Evolutionary conservation across 2,113 vertebrate genomes (phyloP).

Genomic region (Rhineura floridana): DNA sequence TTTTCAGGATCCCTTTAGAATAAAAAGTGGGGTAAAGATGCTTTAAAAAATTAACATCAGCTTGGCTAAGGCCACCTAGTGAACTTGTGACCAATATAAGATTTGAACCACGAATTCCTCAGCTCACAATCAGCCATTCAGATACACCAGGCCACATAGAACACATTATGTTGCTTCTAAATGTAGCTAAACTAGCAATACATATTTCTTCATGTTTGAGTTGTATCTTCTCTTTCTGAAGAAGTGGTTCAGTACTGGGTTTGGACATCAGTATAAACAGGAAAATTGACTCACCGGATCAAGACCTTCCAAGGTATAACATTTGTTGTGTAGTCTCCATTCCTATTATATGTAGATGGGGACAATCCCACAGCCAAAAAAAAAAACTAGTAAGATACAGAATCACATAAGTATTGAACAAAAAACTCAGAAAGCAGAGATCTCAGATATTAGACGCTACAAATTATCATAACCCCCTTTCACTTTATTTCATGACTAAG

Average conservation of each 20-base stretch:
- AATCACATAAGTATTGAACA: background rate
- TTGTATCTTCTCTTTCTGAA: background rate
- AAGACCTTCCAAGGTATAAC: conserved; percentile 3
- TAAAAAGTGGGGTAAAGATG: too few species aligned
- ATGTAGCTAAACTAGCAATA: background rate
- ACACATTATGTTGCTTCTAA: background rate
- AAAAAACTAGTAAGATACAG: background rate
- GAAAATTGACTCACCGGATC: conserved; percentile 14
- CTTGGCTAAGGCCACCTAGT: background rate
- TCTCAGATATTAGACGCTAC: background rate
- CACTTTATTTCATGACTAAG: background rate
- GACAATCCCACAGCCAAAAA: background rate
- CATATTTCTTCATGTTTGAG: background rate
- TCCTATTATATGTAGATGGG: background rate
- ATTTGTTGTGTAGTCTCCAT: conserved; percentile 15
- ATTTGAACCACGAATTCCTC: background rate
- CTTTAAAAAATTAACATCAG: background rate
- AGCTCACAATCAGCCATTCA: background rate
- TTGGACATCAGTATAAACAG: background rate
- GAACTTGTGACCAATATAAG: background rate
- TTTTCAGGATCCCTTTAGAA: too few species aligned
- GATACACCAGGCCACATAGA: background rate
- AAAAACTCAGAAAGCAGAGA: background rate
- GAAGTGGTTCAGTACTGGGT: background rate
- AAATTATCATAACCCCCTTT: background rate